Conservation (phyloP, 2,113 vertebrate species). For the Lepidothrix coronata region DNA sequence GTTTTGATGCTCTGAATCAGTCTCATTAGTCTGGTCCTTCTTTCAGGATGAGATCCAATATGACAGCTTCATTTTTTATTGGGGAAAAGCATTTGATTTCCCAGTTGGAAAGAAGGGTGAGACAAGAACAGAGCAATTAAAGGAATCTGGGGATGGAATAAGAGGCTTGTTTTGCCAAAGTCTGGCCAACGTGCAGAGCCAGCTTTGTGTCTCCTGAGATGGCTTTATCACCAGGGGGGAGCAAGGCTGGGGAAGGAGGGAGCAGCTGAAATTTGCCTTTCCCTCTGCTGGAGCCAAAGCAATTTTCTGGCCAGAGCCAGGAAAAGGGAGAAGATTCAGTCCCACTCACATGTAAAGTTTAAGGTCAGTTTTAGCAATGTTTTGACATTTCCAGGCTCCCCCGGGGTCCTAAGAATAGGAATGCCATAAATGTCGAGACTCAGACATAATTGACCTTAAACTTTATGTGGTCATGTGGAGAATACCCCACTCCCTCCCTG, state of each 20-base stretch:
- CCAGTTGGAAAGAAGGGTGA: not conserved
- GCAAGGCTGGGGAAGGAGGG: not conserved
- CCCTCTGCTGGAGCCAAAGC: not conserved
- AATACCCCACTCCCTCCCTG: not conserved
- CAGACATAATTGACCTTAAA: slow-evolving; percentile 67
- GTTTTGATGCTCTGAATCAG: not conserved
- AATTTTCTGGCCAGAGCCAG: slow-evolving; percentile 49
- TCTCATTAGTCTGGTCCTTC: not conserved
- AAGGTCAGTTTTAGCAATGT: slow-evolving; percentile 70
- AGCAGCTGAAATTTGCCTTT: slow-evolving; percentile 60
- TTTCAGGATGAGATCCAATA: not conserved
- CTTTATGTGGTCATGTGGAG: slow-evolving; percentile 9
- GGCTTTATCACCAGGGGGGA: not conserved
- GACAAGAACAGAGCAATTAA: not conserved
- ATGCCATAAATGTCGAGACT: slow-evolving; percentile 48
- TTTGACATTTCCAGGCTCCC: slow-evolving; percentile 72
- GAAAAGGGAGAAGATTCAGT: not conserved
- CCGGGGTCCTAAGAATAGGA: slow-evolving; percentile 6
- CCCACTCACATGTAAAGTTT: slow-evolving; percentile 62
- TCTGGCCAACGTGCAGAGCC: not conserved
- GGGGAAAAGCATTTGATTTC: not conserved
- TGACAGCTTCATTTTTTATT: not conserved
- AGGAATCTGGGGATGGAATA: not conserved
- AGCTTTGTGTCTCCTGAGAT: not conserved
- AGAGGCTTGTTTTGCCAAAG: not conserved